phyloP scores from a whole-genome alignment of 2,797 vertebrate genomes.

The Alauda arvensis region DNA sequence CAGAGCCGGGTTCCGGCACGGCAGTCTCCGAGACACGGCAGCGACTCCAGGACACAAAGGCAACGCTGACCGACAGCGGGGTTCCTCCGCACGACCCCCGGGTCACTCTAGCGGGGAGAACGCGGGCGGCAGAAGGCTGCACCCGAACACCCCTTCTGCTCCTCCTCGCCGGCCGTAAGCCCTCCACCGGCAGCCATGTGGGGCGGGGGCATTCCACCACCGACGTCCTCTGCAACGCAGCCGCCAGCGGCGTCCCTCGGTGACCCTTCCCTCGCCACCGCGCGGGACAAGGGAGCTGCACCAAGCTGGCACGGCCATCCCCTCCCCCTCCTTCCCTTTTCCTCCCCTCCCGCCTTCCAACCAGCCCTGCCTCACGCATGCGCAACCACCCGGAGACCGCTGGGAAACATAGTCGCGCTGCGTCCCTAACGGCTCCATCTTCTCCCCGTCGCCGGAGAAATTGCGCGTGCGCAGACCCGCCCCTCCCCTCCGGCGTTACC shows the following conservation, averaged over 20 bases:
- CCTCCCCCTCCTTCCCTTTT: background rate
- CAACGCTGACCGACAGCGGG: background rate
- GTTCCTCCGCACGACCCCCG: background rate
- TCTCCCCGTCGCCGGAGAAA: background rate
- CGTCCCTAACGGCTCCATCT: background rate
- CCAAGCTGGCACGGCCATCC: rapidly evolving
- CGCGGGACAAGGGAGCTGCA: rapidly evolving
- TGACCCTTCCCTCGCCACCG: background rate
- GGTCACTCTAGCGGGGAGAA: no score
- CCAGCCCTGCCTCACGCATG: background rate
- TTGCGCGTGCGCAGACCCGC: background rate
- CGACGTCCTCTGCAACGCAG: background rate
- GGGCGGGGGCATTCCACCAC: background rate
- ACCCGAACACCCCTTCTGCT: background rate
- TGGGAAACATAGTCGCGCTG: background rate
- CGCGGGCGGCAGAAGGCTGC: no score
- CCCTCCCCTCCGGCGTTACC: background rate
- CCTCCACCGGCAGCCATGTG: background rate
- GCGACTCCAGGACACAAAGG: background rate
- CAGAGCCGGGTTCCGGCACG: background rate
- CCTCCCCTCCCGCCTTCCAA: background rate
- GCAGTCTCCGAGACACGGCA: background rate
- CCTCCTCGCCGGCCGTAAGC: background rate
- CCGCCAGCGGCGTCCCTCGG: no score
- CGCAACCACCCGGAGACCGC: rapidly evolving